Base-by-base conservation (phyloP, 2,113 vertebrate species). In the Corvus hawaiiensis region DNA sequence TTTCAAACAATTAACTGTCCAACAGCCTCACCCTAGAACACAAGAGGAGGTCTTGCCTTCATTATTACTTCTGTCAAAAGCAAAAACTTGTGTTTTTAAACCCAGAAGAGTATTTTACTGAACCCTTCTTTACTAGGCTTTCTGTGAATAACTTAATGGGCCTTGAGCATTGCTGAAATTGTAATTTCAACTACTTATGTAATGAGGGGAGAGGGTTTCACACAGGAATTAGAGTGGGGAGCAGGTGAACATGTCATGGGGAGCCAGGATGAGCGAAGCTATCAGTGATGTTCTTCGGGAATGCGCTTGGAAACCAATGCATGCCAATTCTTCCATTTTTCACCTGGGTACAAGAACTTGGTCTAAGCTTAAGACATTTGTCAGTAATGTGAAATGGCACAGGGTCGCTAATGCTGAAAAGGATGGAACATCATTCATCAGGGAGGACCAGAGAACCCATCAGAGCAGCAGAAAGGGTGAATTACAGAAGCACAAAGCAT, bases 221-320 rank as follows among this genome's bases (percentile, higher is more conserved):
- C 35, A 30, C 5, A n/a, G 32, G 51, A 62, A 28, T 84, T 62
- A 41, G 21, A 66, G 41, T 44, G 75, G 32, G 28, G 17, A 73
- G 58, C 17, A 44, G 37, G 22, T 46, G 51, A 66, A 28, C 0
- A 0, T 44, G 44, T 32, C 49, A 33, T 1, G 0, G 51, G 41
- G 23, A 78, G 26, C 13, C 39, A 90, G 56, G 22, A 43, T 12
- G 28, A 64, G 16, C 0, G 0, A 87, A 59, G 20, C 58, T 51
- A 22, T 17, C 48, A 18, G 13, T 19, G 43, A 35, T 1, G 0
- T 9, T 54, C 67, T 78, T 81, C 51, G 62, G 39, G 84, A 79
- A n/a, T 2, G 0, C 0, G 0, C 75, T 64, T 76, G 67, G 37
- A 89, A 83, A 74, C 16, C 43, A 44, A 1, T 0, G 1, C 2